Conservation (phyloP, 2,113 vertebrate genomes). For the Vireo altiloquus region DNA sequence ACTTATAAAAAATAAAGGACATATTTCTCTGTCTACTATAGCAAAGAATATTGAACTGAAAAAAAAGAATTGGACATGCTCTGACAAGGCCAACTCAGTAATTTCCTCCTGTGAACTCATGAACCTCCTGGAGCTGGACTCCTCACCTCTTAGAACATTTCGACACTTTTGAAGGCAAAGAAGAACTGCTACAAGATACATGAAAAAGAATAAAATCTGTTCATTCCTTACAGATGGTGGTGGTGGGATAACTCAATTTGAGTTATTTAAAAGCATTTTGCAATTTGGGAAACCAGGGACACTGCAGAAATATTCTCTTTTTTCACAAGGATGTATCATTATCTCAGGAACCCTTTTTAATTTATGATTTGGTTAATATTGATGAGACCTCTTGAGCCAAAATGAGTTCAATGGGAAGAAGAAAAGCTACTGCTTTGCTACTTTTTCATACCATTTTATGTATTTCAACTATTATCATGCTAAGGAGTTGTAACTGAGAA, state of each 20-base stretch:
- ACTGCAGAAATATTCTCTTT: not conserved
- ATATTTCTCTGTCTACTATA: not conserved
- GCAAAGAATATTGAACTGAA: not conserved
- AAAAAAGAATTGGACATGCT: not conserved
- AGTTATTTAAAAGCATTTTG: not conserved
- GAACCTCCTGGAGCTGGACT: not conserved
- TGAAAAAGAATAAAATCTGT: not conserved
- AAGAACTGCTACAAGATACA: not conserved
- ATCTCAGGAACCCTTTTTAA: not conserved
- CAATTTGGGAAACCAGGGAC: not conserved
- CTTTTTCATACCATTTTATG: not conserved
- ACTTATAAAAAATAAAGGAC: not conserved
- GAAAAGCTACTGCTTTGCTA: not conserved
- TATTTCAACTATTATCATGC: not conserved
- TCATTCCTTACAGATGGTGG: not conserved
- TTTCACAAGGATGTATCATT: not conserved
- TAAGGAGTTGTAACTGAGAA: not conserved
- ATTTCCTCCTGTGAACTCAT: not conserved
- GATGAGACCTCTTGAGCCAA: not conserved
- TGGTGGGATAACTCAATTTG: not conserved
- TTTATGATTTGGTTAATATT: not conserved
- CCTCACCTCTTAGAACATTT: not conserved
- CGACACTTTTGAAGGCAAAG: not conserved
- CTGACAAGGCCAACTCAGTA: not conserved
- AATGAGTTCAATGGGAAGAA: not conserved